Conservation (phyloP, 1,140 invertebrate genomes). For the Pogonomyrmex californicus region DNA sequence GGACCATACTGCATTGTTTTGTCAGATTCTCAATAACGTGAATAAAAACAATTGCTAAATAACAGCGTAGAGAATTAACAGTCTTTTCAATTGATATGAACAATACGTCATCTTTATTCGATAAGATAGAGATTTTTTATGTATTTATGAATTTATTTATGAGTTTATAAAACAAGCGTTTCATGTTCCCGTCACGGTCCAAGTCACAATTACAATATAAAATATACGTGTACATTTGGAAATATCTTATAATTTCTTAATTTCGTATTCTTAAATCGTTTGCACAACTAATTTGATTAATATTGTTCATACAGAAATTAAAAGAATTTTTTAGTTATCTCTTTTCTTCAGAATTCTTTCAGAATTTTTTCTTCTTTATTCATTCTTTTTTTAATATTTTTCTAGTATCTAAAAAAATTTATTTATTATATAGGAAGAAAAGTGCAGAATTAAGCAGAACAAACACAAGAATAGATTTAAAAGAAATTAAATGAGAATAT, state of each 20-base stretch:
- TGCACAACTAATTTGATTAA: conserved; percentile 21
- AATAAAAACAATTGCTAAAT: not conserved
- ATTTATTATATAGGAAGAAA: not conserved
- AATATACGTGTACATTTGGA: conserved; percentile 29
- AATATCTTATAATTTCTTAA: conserved; percentile 13
- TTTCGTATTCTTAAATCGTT: conserved; percentile 55
- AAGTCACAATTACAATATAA: conserved; percentile 11
- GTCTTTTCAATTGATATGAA: conserved; percentile 8
- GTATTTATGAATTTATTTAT: not conserved
- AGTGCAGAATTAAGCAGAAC: not conserved
- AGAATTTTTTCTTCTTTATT: not conserved
- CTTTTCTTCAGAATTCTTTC: too few species aligned
- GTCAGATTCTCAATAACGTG: not conserved
- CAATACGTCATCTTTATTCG: not conserved
- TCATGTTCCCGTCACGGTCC: not conserved
- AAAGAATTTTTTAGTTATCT: not conserved
- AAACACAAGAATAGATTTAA: not conserved
- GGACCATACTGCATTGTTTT: not conserved
- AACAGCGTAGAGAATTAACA: not conserved
- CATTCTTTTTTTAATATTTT: not conserved
- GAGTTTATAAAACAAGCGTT: not conserved
- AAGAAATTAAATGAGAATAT: not conserved
- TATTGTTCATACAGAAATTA: conserved; percentile 29
- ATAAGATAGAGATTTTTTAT: not conserved
- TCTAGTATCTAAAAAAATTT: not conserved